A percentile compares a stretch with the other conserved stretches of the same genome.
Conservation (phyloP, 2,888 invertebrate species). For the Adelphocoris suturalis region DNA sequence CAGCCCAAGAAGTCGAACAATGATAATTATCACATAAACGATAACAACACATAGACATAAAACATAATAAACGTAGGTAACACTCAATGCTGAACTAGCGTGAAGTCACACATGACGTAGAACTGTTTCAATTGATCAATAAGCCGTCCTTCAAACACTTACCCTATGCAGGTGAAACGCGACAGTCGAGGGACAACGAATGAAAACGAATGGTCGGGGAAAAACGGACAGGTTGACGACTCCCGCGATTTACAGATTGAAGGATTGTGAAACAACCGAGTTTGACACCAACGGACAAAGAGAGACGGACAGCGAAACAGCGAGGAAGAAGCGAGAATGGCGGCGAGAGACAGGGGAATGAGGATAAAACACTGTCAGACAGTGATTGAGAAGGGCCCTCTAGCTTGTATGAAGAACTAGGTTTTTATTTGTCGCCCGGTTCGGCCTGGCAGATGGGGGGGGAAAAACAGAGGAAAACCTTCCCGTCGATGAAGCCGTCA, state of each 20-base stretch:
- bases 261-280: slow-evolving; percentile 31
- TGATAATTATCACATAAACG: no score
- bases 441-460: neutral
- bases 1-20: no score
- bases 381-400: slow-evolving; percentile 23
- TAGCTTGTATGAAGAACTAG: slow-evolving; percentile 39
- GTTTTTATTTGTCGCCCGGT: slow-evolving; percentile 13
- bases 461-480: neutral
- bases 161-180: neutral
- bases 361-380: slow-evolving; percentile 20
- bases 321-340: neutral
- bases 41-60: no score
- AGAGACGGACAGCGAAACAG: neutral
- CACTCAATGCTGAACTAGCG: no score
- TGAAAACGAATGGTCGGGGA: neutral
- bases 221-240: slow-evolving; percentile 32
- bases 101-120: no score
- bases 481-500: neutral
- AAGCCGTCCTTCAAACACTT: no score
- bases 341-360: neutral
- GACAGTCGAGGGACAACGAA: neutral
- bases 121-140: no score
- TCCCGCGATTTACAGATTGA: slow-evolving; percentile 35
- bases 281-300: neutral
- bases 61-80: no score